Conservation (phyloP, 2,888 invertebrate species). For the Aphodius sticticus region DNA sequence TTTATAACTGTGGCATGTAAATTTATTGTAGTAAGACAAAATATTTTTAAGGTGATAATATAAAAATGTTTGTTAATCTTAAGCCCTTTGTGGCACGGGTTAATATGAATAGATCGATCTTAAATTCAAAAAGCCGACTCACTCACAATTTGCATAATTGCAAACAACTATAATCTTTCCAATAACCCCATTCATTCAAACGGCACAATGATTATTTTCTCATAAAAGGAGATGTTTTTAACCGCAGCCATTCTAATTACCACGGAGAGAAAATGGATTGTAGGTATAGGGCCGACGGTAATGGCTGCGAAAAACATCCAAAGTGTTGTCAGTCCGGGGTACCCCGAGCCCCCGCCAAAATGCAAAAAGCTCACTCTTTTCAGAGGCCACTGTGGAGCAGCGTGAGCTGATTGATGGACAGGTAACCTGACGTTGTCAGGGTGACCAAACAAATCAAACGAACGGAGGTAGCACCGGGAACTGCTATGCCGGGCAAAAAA, state of each 20-base stretch:
- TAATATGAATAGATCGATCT: no score
- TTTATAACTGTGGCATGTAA: no score
- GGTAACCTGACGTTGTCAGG: slow-evolving; percentile 49
- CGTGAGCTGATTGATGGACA: slow-evolving; percentile 37
- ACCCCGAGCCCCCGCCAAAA: background rate
- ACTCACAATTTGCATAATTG: no score
- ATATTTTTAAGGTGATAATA: no score
- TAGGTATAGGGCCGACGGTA: background rate
- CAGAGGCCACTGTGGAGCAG: background rate
- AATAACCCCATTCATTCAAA: no score
- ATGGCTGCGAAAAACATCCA: background rate
- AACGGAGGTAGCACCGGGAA: slow-evolving; percentile 37
- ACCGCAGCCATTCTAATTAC: background rate
- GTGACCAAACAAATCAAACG: slow-evolving; percentile 53
- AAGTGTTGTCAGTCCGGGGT: background rate
- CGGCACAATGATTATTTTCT: no score
- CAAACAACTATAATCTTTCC: no score
- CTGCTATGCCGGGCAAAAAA: slow-evolving; percentile 53
- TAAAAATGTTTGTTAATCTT: no score
- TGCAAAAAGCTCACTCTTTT: background rate
- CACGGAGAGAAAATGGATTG: background rate
- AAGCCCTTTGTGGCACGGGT: no score
- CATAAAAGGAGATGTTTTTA: no score
- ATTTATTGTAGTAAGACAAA: no score
- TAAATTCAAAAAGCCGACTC: no score